phyloP scores from a whole-genome alignment of 2,797 vertebrate genomes.

The Chrosomus eos region DNA sequence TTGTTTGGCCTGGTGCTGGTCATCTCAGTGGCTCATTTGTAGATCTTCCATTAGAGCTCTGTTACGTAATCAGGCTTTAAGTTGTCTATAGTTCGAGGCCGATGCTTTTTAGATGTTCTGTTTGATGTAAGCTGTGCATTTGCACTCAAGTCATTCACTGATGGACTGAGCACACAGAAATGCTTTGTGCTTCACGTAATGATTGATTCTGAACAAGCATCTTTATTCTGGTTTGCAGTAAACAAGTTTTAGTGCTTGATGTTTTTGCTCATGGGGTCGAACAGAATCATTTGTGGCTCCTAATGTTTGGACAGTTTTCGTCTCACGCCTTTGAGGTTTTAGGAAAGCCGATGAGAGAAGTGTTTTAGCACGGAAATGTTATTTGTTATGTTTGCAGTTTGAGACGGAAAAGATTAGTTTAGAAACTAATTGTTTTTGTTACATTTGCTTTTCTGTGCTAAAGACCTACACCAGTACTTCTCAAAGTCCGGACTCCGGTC shows the following conservation, averaged over 20 bases:
- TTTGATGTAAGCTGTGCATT: background rate
- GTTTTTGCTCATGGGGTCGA: background rate
- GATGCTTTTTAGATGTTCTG: background rate
- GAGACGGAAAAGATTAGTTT: background rate
- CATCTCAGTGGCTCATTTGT: background rate
- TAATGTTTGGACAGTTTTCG: background rate
- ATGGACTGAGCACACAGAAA: background rate
- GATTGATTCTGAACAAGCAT: background rate
- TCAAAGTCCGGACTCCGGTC: no score
- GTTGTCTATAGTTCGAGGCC: background rate
- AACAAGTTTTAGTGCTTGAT: slow-evolving; percentile 5
- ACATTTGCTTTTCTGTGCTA: background rate
- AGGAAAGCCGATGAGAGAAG: background rate
- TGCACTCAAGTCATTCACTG: background rate
- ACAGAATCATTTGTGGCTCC: background rate
- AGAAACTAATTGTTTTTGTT: background rate
- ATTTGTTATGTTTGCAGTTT: background rate
- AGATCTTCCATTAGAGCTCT: slow-evolving; percentile 6
- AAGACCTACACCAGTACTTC: no score
- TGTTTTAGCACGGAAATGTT: background rate
- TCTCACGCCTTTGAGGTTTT: background rate
- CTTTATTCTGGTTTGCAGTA: background rate
- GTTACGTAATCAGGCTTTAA: background rate
- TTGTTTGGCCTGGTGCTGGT: slow-evolving; percentile 30
- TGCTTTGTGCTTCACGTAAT: background rate